Conservation (phyloP, 2,797 vertebrate species). For the Nothura maculosa region DNA sequence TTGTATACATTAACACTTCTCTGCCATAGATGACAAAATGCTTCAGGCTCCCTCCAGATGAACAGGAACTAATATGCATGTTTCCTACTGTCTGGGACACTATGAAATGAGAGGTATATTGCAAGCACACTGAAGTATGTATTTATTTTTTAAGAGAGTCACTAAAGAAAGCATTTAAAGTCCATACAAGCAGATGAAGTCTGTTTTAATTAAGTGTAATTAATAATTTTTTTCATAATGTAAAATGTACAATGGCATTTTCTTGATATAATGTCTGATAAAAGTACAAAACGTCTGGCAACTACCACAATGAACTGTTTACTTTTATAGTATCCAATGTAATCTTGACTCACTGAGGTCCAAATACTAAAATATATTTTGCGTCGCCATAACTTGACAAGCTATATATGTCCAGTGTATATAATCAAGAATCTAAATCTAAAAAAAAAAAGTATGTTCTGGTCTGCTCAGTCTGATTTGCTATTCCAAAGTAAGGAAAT, state of each 20-base stretch:
- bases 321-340: not conserved
- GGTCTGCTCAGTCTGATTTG: not conserved
- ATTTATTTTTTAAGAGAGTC: not conserved
- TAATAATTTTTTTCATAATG: not conserved
- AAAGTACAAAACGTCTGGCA: not conserved
- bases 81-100: not conserved
- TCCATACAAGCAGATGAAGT: not conserved
- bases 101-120: not conserved
- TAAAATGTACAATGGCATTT: not conserved
- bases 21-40: not conserved
- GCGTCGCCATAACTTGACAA: not conserved
- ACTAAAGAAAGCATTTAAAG: not conserved
- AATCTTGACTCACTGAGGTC: not conserved
- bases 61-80: not conserved
- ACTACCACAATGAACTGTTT: not conserved
- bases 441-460: not conserved
- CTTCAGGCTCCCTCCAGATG: not conserved
- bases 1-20: not conserved
- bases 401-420: not conserved
- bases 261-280: not conserved
- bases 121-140: not conserved
- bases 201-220: not conserved
- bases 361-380: not conserved
- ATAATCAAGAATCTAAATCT: not conserved
- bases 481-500: conserved; percentile 25